Evolutionary conservation across 2,113 vertebrate species (phyloP).

Genomic region (Proteles cristata): DNA sequence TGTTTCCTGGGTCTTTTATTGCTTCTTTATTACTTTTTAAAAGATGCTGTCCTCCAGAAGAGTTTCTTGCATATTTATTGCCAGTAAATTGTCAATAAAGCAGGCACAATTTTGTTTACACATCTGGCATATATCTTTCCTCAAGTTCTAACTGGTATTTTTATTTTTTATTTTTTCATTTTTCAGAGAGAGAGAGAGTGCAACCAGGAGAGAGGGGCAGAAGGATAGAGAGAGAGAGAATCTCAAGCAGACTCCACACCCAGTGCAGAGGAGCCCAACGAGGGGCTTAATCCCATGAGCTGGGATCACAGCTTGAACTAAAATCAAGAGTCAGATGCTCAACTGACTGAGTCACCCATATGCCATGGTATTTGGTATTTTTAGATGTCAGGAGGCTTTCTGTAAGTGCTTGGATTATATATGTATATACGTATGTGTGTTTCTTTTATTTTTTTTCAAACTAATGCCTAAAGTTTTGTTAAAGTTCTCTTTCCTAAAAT

Average conservation of each 20-base stretch:
- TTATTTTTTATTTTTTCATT: too few relatives aligned
- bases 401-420: not conserved
- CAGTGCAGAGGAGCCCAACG: too few relatives aligned
- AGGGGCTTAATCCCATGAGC: too few relatives aligned
- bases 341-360: too few relatives aligned
- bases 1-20: not conserved
- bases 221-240: too few relatives aligned
- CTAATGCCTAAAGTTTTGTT: not conserved
- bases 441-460: not conserved
- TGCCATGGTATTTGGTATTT: not conserved
- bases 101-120: not conserved
- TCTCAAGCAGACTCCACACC: too few relatives aligned
- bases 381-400: not conserved
- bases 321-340: too few relatives aligned
- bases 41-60: not conserved
- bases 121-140: not conserved
- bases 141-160: not conserved
- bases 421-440: not conserved
- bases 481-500: conserved; percentile 1
- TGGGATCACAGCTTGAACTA: too few relatives aligned
- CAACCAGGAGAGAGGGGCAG: too few relatives aligned
- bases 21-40: not conserved
- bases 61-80: not conserved
- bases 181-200: too few relatives aligned
- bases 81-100: not conserved